These are phyloP conservation scores for Eciton burchellii DNA, from an alignment of 1,140 invertebrate species.

Conservation along the genomic window DNA sequence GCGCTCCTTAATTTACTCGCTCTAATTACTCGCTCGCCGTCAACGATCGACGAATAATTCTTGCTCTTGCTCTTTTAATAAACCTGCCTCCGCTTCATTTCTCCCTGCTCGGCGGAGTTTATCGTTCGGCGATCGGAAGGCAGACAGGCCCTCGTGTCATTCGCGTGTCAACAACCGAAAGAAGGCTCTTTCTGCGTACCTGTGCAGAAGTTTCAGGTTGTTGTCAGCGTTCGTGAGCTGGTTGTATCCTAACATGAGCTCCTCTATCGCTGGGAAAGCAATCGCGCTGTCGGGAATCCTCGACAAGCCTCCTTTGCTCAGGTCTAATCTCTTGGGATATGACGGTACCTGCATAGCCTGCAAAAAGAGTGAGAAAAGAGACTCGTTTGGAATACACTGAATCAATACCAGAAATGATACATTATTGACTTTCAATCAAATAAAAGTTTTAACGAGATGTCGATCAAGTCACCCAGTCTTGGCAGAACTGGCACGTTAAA, in stretches of 20 bases:
- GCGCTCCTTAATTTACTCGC: conserved; percentile 17
- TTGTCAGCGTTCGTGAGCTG: conserved; percentile 81
- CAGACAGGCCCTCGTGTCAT: neutral
- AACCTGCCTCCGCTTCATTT: neutral
- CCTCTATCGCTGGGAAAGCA: conserved; percentile 84
- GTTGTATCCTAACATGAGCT: conserved; percentile 86
- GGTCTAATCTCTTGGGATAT: conserved; percentile 82
- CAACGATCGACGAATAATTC: conserved; percentile 31
- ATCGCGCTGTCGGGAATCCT: conserved; percentile 81
- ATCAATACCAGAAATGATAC: neutral
- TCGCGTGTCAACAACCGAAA: neutral
- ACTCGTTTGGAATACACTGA: neutral
- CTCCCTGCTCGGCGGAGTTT: neutral
- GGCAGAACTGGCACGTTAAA: too few species aligned
- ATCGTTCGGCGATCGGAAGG: neutral
- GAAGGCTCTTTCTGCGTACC: conserved; percentile 72
- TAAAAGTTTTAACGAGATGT: too few species aligned
- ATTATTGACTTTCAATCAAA: neutral
- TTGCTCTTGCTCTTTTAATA: neutral
- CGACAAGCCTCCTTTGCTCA: conserved; percentile 81
- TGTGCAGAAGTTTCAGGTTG: conserved; percentile 79
- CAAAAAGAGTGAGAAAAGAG: conserved; percentile 3
- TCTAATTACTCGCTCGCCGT: conserved; percentile 26
- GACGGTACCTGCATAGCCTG: conserved; percentile 83
- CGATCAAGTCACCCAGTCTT: too few species aligned